Percentiles rank a stretch among this genome's conserved stretches.
phyloP scores from a whole-genome alignment of 2,888 invertebrate species.

The Ochropleura leucogaster region DNA sequence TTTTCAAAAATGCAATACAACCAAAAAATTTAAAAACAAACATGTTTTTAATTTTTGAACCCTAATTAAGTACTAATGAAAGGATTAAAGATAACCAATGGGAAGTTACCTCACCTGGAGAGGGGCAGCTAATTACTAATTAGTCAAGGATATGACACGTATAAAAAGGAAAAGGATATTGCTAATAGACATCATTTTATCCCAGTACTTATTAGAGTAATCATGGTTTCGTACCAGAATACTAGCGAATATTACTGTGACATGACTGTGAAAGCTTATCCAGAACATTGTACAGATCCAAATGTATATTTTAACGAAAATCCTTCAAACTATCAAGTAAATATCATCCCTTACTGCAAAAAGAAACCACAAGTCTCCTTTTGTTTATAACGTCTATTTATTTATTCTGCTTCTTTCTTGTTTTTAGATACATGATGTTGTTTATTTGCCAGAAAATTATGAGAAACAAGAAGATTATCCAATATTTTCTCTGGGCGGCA shows the following conservation, averaged over 20 bases:
- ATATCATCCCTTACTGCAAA: neutral
- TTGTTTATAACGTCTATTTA: neutral
- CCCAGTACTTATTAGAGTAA: constrained; percentile 65
- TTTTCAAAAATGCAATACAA: neutral
- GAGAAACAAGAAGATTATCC: neutral
- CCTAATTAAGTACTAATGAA: constrained; percentile 51
- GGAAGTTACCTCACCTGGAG: constrained; percentile 37
- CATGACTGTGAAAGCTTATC: constrained; percentile 25
- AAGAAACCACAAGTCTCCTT: neutral
- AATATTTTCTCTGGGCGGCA: neutral
- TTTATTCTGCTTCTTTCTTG: neutral
- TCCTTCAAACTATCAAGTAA: constrained; percentile 32
- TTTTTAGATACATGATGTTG: constrained; percentile 20
- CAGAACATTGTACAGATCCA: constrained; percentile 35
- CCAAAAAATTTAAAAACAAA: constrained; percentile 1
- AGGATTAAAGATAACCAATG: constrained; percentile 52
- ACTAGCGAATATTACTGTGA: constrained; percentile 47
- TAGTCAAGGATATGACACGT: constrained; percentile 46
- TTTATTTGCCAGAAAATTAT: neutral
- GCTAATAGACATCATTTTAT: constrained; percentile 63
- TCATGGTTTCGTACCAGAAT: constrained; percentile 65
- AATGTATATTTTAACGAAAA: constrained; percentile 6
- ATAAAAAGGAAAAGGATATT: constrained; percentile 61
- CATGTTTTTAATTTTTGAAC: constrained; percentile 26
- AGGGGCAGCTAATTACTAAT: constrained; percentile 68